Evolutionary conservation across 1,140 invertebrate species (phyloP).

Genomic region (Asobara japonica): DNA sequence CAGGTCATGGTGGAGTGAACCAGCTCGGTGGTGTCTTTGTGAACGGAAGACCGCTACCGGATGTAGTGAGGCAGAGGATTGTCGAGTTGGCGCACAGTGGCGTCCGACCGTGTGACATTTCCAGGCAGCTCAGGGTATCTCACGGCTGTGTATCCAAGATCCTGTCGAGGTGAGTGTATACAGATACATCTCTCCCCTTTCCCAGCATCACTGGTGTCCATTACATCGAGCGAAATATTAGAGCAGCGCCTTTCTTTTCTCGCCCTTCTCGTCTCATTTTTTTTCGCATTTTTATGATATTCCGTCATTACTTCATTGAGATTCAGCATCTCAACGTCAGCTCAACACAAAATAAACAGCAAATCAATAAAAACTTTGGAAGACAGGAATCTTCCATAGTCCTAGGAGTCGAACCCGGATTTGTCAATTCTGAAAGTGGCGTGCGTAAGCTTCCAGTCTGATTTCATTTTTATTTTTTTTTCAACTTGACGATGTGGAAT

Average conservation of each 20-base stretch:
- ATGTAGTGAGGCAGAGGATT: slow-evolving; percentile 93
- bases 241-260: slow-evolving; percentile 33
- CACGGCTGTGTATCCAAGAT: slow-evolving; percentile 96
- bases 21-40: slow-evolving; percentile 97
- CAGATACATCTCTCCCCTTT: neutral
- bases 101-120: slow-evolving; percentile 94
- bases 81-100: slow-evolving; percentile 96
- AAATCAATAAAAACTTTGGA: no score
- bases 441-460: no score
- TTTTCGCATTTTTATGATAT: slow-evolving; percentile 25
- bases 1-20: slow-evolving; percentile 95
- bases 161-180: slow-evolving; percentile 82
- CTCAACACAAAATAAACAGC: no score
- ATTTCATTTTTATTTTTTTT: no score
- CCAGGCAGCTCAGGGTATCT: slow-evolving; percentile 87
- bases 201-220: slow-evolving; percentile 24
- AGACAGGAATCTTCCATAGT: no score
- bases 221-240: slow-evolving; percentile 38
- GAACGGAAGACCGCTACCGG: slow-evolving; percentile 93
- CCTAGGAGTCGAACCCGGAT: no score
- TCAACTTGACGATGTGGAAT: no score
- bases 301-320: slow-evolving; percentile 19
- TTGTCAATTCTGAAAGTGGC: no score
- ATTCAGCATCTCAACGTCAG: no score
- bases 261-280: slow-evolving; percentile 36